Percentiles rank a stretch among this genome's conserved stretches.
These are phyloP conservation scores for Anabacerthia variegaticeps DNA, from an alignment of 2,797 vertebrate genomes.

Conservation along the genomic window DNA sequence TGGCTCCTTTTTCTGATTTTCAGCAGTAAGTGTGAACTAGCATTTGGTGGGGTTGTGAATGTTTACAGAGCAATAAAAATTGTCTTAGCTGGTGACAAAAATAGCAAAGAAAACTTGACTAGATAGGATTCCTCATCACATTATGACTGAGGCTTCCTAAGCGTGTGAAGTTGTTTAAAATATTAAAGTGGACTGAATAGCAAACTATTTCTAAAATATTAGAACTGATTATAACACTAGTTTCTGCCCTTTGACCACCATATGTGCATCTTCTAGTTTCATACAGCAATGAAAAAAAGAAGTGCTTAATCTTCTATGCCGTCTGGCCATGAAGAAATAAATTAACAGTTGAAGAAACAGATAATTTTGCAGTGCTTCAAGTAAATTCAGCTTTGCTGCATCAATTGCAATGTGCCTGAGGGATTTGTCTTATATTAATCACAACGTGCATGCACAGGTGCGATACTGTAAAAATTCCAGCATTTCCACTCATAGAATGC, in stretches of 20 bases:
- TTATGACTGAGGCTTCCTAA: constrained; percentile 19
- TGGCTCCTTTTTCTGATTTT: constrained; percentile 54
- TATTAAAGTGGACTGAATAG: not conserved
- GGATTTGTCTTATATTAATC: constrained; percentile 51
- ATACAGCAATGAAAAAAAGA: not conserved
- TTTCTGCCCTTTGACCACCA: not conserved
- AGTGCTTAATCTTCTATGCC: constrained; percentile 27
- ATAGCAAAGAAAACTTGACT: constrained; percentile 45
- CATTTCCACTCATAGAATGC: constrained; percentile 3
- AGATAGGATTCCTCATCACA: constrained; percentile 25
- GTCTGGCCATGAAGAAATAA: constrained; percentile 17
- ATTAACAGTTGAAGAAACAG: constrained; percentile 1
- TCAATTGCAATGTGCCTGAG: constrained; percentile 43
- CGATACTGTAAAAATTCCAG: constrained; percentile 17
- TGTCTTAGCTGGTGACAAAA: constrained; percentile 54
- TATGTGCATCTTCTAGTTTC: not conserved
- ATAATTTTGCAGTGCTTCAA: constrained; percentile 27
- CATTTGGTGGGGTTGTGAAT: constrained; percentile 72
- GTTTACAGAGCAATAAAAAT: constrained; percentile 65
- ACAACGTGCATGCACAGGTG: constrained; percentile 47
- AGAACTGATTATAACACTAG: not conserved
- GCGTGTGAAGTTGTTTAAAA: not conserved
- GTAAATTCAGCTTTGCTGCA: constrained; percentile 30
- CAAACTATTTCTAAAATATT: not conserved
- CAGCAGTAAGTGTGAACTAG: constrained; percentile 59